A percentile compares a stretch with the other conserved stretches of the same genome.
These are phyloP conservation scores for Pipistrellus pipistrellus DNA, from an alignment of 2,797 vertebrate species.

Conservation along the genomic window DNA sequence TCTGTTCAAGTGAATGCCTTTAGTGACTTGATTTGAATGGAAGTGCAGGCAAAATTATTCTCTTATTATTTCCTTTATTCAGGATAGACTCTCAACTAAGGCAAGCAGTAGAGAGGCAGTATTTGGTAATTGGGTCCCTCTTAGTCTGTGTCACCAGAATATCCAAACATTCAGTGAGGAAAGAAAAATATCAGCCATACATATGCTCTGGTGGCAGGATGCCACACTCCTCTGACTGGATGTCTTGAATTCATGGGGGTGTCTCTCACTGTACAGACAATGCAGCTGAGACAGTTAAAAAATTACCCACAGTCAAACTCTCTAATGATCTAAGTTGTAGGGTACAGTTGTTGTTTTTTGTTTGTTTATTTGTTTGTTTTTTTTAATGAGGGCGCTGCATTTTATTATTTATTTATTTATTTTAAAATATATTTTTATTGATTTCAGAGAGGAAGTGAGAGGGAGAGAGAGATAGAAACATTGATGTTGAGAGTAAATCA, in stretches of 20 bases:
- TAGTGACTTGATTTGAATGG: conserved; percentile 62
- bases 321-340: neutral
- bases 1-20: conserved; percentile 70
- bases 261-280: neutral
- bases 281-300: neutral
- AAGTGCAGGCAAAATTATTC: conserved; percentile 60
- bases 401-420: too few species aligned
- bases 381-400: too few species aligned
- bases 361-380: neutral
- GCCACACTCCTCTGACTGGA: neutral
- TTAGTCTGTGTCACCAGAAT: neutral
- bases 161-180: conserved; percentile 41
- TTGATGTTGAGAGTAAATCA: too few species aligned
- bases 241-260: neutral
- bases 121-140: conserved; percentile 53
- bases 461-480: too few species aligned
- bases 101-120: neutral
- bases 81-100: conserved; percentile 40
- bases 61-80: conserved; percentile 72
- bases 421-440: too few species aligned
- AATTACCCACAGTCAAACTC: neutral
- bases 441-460: too few species aligned
- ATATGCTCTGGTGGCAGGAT: neutral
- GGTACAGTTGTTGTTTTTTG: neutral
- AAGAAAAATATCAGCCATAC: neutral